Evolutionary conservation across 2,113 vertebrate genomes (phyloP).

Genomic region (Abramis brama): DNA sequence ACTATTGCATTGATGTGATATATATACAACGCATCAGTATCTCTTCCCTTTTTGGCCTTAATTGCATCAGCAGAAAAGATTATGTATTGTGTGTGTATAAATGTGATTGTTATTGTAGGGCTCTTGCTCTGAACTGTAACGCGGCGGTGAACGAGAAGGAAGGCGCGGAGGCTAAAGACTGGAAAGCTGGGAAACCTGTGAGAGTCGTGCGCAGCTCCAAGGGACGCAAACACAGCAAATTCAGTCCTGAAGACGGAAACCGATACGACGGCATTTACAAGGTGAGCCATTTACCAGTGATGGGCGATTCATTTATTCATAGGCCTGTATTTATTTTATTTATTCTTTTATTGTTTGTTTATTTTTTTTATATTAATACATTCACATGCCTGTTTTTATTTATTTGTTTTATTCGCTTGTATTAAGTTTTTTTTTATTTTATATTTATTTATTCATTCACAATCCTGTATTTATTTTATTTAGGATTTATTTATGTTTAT

Average conservation of each 20-base stretch:
- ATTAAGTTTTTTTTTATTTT: too few species aligned
- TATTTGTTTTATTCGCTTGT: too few species aligned
- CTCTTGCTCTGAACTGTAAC: conserved; percentile 92
- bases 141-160: conserved; percentile 87
- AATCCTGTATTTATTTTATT: too few species aligned
- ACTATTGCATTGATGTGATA: too few species aligned
- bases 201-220: conserved; percentile 91
- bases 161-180: conserved; percentile 90
- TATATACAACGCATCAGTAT: too few species aligned
- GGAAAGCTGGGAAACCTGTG: conserved; percentile 92
- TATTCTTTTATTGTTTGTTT: neutral
- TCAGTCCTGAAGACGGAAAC: conserved; percentile 89
- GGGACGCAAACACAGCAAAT: conserved; percentile 94
- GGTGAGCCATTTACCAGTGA: conserved; percentile 66
- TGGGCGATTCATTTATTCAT: neutral
- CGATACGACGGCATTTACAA: conserved; percentile 97
- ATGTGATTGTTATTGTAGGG: conserved; percentile 69
- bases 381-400: neutral
- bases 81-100: neutral
- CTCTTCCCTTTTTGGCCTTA: too few species aligned
- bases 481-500: neutral
- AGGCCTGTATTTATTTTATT: too few species aligned
- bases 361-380: neutral
- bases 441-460: too few species aligned
- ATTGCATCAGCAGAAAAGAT: too few species aligned